Evolutionary conservation across 1,140 invertebrate genomes (phyloP), one percentile per base, ranked within the genome.

Genomic region (Hyles vespertilio): DNA sequence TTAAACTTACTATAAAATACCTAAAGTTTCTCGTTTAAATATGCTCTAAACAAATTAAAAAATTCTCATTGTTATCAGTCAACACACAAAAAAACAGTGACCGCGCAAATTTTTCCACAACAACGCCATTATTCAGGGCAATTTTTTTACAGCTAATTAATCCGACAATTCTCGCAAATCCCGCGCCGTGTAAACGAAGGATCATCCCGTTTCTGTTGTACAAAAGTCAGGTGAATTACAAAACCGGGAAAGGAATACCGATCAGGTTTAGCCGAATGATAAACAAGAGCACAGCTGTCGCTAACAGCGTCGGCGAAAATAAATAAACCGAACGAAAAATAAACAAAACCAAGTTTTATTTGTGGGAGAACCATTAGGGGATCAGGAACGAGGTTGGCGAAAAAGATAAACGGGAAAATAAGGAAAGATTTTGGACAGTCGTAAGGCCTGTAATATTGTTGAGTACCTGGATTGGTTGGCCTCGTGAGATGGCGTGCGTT

Each of bases 271-370:
- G 71, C 74, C 56, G 64, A 74, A 77, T 69, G 67, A 72, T 73
- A 80, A 82, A 82, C 73, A 79, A 74, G 61, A 60, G 58, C 36
- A 34, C 70, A 79, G 79, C 72, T 79, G 77, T 74, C 70, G 73
- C 73, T 68, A 75, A 72, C 74, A 77, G 78, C 69, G 67, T 58
- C 60, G 56, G 59, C 73, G 64, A 71, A 79, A 79, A 80, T 82
- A 81, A 77, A 81, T 75, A 80, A 73, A 72, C 65, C 72, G 61
- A 59, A 64, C 57, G 63, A 72, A 32, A 74, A 77, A 79, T 79
- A 80, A 80, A 82, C 77, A 80, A 79, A 76, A 69, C 64, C 67
- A 58, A 77, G 71, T 77, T 80, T 80, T 80, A 80, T 80, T 79
- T 80, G 80, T 77, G 70, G 70, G 70, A 66, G 76, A 77, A 79